A percentile compares a stretch with the other conserved stretches of the same genome.
Evolutionary conservation across 2,113 vertebrate species (phyloP).

Genomic region (Cryptoleucopteryx plumbea): DNA sequence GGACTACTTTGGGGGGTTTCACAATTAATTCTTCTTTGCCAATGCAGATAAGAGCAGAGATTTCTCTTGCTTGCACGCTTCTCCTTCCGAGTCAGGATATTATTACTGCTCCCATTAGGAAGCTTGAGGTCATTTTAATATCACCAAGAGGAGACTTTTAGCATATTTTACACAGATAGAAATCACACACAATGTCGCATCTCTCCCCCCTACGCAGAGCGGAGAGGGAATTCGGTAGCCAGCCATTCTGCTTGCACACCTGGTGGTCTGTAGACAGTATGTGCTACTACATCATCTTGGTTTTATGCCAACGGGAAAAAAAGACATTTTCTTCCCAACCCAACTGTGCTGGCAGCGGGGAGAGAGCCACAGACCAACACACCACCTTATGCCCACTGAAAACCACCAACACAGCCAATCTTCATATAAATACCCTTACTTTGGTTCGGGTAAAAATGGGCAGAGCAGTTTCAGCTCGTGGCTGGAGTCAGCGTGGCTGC

Average conservation of each 20-base stretch:
- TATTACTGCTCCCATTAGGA: neutral
- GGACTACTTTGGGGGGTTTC: neutral
- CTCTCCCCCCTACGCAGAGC: neutral
- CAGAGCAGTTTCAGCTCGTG: fast-evolving
- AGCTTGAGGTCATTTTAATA: constrained; percentile 6
- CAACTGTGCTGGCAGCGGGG: neutral
- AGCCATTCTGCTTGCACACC: constrained; percentile 14
- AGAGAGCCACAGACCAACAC: neutral
- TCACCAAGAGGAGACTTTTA: neutral
- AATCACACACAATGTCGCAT: neutral
- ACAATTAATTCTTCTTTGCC: neutral
- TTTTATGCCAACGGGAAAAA: neutral
- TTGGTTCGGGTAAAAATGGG: neutral
- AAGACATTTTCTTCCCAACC: constrained; percentile 10
- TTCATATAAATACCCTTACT: neutral
- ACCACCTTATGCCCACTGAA: neutral
- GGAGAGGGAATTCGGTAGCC: neutral
- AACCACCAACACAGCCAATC: neutral
- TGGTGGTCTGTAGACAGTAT: constrained; percentile 18
- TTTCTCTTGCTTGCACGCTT: neutral
- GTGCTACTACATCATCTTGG: neutral
- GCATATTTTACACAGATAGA: neutral
- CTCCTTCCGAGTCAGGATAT: neutral
- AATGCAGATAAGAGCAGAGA: neutral
- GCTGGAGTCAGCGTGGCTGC: neutral